Percentiles rank a stretch among this genome's conserved stretches.
Evolutionary conservation across 2,888 invertebrate genomes (phyloP).

Genomic region (Oscheius sp.): DNA sequence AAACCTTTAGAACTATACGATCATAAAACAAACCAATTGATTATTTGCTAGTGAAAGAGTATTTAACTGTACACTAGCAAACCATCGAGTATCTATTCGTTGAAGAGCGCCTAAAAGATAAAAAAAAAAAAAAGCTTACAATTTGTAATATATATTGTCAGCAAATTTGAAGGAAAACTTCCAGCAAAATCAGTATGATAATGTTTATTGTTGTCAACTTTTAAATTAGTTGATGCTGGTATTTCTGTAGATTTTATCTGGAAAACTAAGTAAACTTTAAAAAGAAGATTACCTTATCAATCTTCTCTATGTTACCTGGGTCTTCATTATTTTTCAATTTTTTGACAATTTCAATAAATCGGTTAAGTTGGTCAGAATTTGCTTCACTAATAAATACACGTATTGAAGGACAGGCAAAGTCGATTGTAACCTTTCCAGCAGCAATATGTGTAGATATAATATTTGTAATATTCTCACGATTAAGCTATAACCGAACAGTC

Average conservation of each 20-base stretch:
- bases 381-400: slow-evolving; percentile 4
- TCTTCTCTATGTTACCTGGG: not conserved
- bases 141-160: not conserved
- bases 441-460: not conserved
- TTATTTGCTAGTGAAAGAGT: not conserved
- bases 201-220: not conserved
- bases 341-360: not conserved
- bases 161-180: not conserved
- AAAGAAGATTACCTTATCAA: not conserved
- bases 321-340: slow-evolving; percentile 5
- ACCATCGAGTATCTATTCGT: slow-evolving; percentile 14
- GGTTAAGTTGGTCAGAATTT: slow-evolving; percentile 2
- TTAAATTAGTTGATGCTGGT: not conserved
- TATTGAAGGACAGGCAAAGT: not conserved
- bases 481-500: not conserved
- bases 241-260: slow-evolving; percentile 20
- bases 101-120: slow-evolving; percentile 1
- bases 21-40: not conserved
- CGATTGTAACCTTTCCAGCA: slow-evolving; percentile 5
- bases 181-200: slow-evolving; percentile 1
- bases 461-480: not conserved
- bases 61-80: not conserved
- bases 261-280: not conserved
- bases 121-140: not conserved
- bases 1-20: too few relatives aligned